These are phyloP conservation scores for Loriculus beryllinus DNA, from an alignment of 2,797 vertebrate species.

Conservation along the genomic window DNA sequence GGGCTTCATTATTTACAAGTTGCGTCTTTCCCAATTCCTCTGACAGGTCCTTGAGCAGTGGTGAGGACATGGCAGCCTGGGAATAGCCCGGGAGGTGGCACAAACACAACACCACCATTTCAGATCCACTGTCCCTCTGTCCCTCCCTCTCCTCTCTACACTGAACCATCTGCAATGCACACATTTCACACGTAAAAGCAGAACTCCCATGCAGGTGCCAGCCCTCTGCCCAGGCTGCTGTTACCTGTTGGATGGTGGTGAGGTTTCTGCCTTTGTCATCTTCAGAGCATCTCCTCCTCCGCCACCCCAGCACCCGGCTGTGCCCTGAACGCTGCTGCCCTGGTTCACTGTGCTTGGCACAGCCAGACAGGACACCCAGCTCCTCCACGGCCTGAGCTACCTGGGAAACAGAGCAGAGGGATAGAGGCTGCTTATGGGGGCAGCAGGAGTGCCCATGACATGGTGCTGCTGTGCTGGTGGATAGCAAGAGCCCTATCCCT, in stretches of 20 bases:
- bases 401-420: not conserved
- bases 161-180: not conserved
- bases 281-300: not conserved
- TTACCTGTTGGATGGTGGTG: not conserved
- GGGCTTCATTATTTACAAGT: not conserved
- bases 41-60: not conserved
- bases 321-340: not conserved
- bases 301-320: not conserved
- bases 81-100: not conserved
- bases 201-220: not conserved
- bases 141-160: not conserved
- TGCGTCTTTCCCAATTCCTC: not conserved
- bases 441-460: not conserved
- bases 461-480: accelerated
- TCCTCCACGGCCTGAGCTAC: not conserved
- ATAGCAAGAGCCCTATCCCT: not conserved
- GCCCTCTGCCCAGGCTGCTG: not conserved
- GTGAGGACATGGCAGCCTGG: not conserved
- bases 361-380: accelerated
- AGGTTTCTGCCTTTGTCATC: not conserved
- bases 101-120: not conserved
- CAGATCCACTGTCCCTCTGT: not conserved
- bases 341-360: accelerated
- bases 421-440: not conserved
- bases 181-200: not conserved